Percentiles rank a stretch among this genome's conserved stretches.
Conservation (phyloP, 1,140 invertebrate species). For the Bombus impatiens region DNA sequence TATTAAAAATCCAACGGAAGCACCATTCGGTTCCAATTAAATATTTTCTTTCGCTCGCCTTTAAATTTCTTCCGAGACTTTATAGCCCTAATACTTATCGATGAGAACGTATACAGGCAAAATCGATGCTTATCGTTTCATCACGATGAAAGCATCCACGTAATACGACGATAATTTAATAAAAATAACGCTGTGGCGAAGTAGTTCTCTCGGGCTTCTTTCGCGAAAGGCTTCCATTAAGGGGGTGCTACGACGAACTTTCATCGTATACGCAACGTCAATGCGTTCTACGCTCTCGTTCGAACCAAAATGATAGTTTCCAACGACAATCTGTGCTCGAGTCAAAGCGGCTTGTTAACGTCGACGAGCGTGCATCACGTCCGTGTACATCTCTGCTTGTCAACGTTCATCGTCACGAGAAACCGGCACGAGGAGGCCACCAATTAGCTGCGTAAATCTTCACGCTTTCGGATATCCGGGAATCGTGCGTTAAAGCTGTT, state of each 20-base stretch:
- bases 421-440: slow-evolving; percentile 12
- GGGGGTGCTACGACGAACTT: neutral
- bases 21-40: no score
- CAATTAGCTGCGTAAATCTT: slow-evolving; percentile 65
- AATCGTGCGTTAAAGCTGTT: slow-evolving; percentile 52
- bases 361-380: neutral
- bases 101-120: neutral
- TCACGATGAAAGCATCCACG: neutral
- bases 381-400: neutral
- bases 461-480: slow-evolving; percentile 45
- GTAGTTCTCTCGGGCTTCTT: neutral
- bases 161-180: neutral
- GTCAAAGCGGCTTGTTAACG: slow-evolving; percentile 34
- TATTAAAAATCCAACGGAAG: no score
- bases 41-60: no score
- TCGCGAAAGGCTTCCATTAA: slow-evolving; percentile 24
- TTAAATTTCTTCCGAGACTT: no score
- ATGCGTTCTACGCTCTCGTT: neutral
- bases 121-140: neutral
- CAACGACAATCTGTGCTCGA: slow-evolving; percentile 24
- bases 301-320: slow-evolving; percentile 1
- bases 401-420: slow-evolving; percentile 6
- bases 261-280: neutral
- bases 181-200: slow-evolving; percentile 6
- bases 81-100: no score